phyloP scores from a whole-genome alignment of 2,888 invertebrate species.

The Saturnia japonica region DNA sequence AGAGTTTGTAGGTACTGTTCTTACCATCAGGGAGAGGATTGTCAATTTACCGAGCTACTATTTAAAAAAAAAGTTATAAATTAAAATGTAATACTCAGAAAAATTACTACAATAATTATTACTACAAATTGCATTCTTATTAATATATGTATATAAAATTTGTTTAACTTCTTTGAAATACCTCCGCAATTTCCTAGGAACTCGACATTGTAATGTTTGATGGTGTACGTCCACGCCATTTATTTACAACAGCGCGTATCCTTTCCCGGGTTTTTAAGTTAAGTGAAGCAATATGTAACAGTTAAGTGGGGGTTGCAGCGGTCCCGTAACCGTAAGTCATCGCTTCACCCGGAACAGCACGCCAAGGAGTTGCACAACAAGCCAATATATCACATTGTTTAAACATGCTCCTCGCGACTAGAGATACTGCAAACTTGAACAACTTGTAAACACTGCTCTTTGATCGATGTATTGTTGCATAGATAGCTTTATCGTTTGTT shows the following conservation, averaged over 20 bases:
- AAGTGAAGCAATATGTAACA: slow-evolving; percentile 69
- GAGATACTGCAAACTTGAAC: slow-evolving; percentile 27
- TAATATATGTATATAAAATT: neutral
- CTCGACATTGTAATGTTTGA: slow-evolving; percentile 51
- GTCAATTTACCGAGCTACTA: no score
- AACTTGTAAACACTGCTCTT: slow-evolving; percentile 16
- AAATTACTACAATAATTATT: no score
- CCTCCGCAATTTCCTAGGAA: neutral
- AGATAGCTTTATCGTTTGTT: neutral
- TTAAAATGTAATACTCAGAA: no score
- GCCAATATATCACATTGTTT: slow-evolving; percentile 57
- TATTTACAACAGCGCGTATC: slow-evolving; percentile 55
- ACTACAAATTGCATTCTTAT: neutral
- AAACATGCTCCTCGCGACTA: slow-evolving; percentile 50
- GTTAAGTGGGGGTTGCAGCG: slow-evolving; percentile 65
- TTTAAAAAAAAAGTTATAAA: no score
- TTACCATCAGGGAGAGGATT: no score
- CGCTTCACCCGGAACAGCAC: slow-evolving; percentile 50
- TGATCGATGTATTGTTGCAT: neutral
- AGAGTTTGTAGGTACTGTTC: no score
- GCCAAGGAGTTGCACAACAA: slow-evolving; percentile 47
- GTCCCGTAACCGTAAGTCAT: slow-evolving; percentile 62
- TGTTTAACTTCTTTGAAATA: neutral
- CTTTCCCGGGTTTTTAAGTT: slow-evolving; percentile 65
- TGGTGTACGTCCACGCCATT: slow-evolving; percentile 42